Evolutionary conservation across 2,888 invertebrate genomes (phyloP), one percentile per base, ranked within the genome.

Genomic region (Dastarcus helophoroides): DNA sequence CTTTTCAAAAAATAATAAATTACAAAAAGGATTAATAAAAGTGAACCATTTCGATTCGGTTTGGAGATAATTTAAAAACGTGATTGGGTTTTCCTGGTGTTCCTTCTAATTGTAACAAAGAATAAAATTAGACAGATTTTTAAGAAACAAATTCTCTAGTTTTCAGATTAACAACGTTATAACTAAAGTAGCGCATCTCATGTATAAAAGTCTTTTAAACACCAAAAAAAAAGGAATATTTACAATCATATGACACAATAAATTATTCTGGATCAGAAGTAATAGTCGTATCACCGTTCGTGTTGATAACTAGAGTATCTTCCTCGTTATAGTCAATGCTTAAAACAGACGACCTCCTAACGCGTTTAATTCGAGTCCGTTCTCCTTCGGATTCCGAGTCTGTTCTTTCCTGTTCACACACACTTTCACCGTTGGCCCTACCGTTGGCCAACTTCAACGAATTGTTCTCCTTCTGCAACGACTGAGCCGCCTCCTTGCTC

Each of bases 311-410:
- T n/a, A 77, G 71, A 28, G 79, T 74, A 43, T 79, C 79, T 35
- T 79, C 79, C 44, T 79, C 79, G 54, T 78, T 77, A 60, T 78
- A 79, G 60, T 79, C 79, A 35, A 79, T 68, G 35, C 78, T 77
- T 31, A 79, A 67, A 36, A 79, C 77, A 32, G 78, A 79, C 42
- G 74, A 79, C 39, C 79, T 68, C 38, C 79, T 65, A 40, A 79
- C 71, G 56, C 80, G 79, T 61, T 77, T 78, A 28, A 73, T 71
- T 37, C 60, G 54, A 47, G 66, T 65, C 54, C 58, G 64, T 53
- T 63, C 63, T 34, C 48, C 49, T 40, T 59, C 60, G 22, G 54
- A 53, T 39, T 64, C 66, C 51, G 67, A 67, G 55, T 63, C 64
- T 41, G 67, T 64, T 58, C 60, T 42, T 55, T 60, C 57, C 41